These are phyloP conservation scores for Gymnorhina tibicen DNA, from an alignment of 2,113 vertebrate species.

Conservation along the genomic window DNA sequence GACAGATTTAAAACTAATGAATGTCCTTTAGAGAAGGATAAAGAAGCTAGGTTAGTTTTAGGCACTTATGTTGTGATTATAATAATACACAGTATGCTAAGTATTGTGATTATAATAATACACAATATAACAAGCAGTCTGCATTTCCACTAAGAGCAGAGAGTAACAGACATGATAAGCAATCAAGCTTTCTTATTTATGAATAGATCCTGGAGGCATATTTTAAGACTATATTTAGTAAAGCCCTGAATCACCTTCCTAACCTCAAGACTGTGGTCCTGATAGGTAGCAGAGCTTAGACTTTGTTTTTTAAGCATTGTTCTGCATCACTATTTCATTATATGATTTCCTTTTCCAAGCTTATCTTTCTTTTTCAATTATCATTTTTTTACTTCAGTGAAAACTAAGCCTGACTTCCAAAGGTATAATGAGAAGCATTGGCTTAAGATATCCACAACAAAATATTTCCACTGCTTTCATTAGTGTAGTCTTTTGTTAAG, in stretches of 20 bases:
- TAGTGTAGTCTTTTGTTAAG: not conserved
- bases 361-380: not conserved
- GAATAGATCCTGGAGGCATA: not conserved
- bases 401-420: not conserved
- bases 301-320: not conserved
- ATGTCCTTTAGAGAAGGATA: not conserved
- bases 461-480: not conserved
- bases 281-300: not conserved
- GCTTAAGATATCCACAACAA: not conserved
- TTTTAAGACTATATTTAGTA: slow-evolving; percentile 24
- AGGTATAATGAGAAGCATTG: not conserved
- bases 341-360: not conserved
- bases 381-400: not conserved
- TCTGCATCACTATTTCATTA: not conserved
- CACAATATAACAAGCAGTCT: not conserved
- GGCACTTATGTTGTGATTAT: not conserved
- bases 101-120: not conserved
- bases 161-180: not conserved
- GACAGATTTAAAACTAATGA: not conserved
- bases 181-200: slow-evolving; percentile 16
- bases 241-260: not conserved
- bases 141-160: not conserved
- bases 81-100: not conserved
- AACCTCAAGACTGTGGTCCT: not conserved
- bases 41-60: not conserved